phyloP scores from a whole-genome alignment of 2,113 vertebrate species.

The Psittacara wagleri region DNA sequence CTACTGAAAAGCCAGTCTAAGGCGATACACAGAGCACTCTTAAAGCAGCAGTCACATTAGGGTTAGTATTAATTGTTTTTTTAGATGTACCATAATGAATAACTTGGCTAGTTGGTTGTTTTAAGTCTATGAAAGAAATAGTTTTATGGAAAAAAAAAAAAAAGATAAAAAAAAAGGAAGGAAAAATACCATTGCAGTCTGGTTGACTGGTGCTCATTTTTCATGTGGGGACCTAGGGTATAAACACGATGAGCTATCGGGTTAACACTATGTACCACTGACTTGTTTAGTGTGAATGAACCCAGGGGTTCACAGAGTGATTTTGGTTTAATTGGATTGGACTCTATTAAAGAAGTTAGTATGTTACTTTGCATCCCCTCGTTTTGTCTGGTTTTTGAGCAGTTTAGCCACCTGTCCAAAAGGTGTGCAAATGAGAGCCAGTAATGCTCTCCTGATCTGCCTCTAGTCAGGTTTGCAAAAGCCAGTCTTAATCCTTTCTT shows the following conservation, averaged over 20 bases:
- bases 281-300: constrained; percentile 67
- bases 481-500: constrained; percentile 1
- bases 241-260: constrained; percentile 19
- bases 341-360: constrained; percentile 83
- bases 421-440: constrained; percentile 61
- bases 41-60: constrained; percentile 82
- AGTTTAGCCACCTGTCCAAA: constrained; percentile 55
- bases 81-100: constrained; percentile 81
- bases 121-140: constrained; percentile 81
- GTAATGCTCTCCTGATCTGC: constrained; percentile 27
- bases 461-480: constrained; percentile 32
- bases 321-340: constrained; percentile 74
- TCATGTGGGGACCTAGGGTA: constrained; percentile 44
- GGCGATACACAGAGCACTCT: constrained; percentile 77
- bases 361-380: constrained; percentile 68
- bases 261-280: constrained; percentile 52
- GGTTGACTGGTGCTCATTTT: constrained; percentile 62
- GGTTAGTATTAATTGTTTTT: constrained; percentile 78
- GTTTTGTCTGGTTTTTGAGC: constrained; percentile 72
- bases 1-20: constrained; percentile 80
- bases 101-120: constrained; percentile 80
- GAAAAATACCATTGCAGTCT: constrained; percentile 69
- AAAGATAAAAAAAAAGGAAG: neutral
- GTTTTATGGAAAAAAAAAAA: constrained; percentile 72
- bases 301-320: constrained; percentile 67